phyloP scores from a whole-genome alignment of 2,797 vertebrate genomes.

The Hyperoplus lanceolatus region DNA sequence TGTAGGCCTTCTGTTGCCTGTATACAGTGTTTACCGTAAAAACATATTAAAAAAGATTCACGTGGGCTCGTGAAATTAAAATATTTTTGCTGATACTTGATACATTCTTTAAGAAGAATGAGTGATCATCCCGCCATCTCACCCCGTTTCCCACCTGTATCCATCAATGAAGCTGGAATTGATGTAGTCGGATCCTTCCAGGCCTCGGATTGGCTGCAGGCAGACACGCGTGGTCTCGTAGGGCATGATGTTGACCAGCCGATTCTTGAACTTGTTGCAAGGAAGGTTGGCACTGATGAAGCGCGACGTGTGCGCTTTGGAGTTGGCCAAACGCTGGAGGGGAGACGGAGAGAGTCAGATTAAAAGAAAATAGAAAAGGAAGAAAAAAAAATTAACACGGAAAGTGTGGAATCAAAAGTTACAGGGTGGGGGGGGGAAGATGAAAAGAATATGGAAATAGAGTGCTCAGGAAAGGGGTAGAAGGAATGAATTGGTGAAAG shows the following conservation, averaged over 20 bases:
- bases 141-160: constrained; percentile 88
- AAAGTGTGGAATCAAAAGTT: constrained; percentile 10
- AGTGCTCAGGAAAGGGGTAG: background rate
- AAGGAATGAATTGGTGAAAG: constrained; percentile 24
- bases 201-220: constrained; percentile 97
- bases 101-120: background rate
- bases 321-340: constrained; percentile 94
- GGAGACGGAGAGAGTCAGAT: constrained; percentile 10
- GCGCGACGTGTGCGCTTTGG: constrained; percentile 97
- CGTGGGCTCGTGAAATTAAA: background rate
- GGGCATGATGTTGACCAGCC: constrained; percentile 99
- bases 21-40: background rate
- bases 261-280: constrained; percentile 99
- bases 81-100: background rate
- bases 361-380: constrained; percentile 10
- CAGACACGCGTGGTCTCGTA: constrained; percentile 97
- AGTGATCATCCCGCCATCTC: background rate
- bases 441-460: constrained; percentile 36
- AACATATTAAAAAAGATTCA: background rate
- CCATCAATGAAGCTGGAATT: constrained; percentile 97
- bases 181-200: constrained; percentile 98
- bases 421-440: constrained; percentile 6
- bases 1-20: constrained; percentile 98
- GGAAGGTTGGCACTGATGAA: constrained; percentile 99
- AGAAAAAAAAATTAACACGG: background rate